Base-by-base conservation (phyloP, 2,113 vertebrate species). In the Chlorodrepanis virens region DNA sequence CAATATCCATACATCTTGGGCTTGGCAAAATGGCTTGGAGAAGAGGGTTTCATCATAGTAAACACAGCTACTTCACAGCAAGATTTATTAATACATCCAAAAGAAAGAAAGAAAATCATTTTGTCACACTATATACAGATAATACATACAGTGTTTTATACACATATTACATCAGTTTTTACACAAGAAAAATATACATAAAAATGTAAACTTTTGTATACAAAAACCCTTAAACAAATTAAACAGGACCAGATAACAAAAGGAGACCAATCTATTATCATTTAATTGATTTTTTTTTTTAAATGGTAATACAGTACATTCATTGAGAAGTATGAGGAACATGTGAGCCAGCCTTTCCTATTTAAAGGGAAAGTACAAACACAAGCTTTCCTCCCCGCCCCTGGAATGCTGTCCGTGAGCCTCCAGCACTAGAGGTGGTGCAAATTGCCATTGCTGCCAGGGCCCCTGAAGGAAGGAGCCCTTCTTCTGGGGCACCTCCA, bases 131-230 rank as follows among this genome's bases (percentile, higher is more conserved):
- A 99, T 99, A 99, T 99, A 99, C 99, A 99, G 98, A 99, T 99
- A 99, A 99, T 99, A 99, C 99, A 99, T 99, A 99, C 99, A 99
- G 98, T 99, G 99, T 99, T 99, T 98, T 99, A 99, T 99, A 99
- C 99, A 99, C 99, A 99, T 99, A 99, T 99, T 99, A 99, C 99
- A 99, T 99, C 96, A 98, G 97, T 99, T 99, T 99, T 98, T 99
- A 99, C 99, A 99, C 99, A 99, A 99, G 99, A 99, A 99, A 99
- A 99, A 99, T 99, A 99, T 99, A 99, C 99, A 99, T 99, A 99
- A 99, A 99, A 99, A 99, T 99, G 99, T 99, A 99, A 99, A 99
- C 99, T 98, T 99, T 98, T 99, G 99, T 99, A 99, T 99, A 99
- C 99, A 99, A 99, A 99, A 99, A 99, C 99, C 99, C 99, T 99